Evolutionary conservation across 2,113 vertebrate species (phyloP).

Genomic region (Hypomesus transpacificus): DNA sequence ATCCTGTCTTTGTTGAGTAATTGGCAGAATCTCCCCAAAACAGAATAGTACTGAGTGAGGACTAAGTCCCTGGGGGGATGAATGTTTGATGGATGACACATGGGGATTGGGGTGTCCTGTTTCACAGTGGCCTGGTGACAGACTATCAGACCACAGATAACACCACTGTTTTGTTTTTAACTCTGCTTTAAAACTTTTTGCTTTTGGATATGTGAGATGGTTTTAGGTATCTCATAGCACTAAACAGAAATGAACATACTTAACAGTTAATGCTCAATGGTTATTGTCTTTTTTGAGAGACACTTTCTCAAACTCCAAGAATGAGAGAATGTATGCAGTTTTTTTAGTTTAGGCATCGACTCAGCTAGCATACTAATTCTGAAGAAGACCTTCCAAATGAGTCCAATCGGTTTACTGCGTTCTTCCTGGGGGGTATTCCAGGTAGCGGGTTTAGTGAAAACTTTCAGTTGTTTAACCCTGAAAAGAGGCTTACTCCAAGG

Average conservation of each 20-base stretch:
- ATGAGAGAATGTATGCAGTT: neutral
- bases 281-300: neutral
- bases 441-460: too few species aligned
- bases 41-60: too few species aligned
- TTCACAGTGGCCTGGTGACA: neutral
- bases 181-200: too few species aligned
- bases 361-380: neutral
- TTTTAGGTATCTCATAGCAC: neutral
- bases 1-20: too few species aligned
- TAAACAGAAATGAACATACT: neutral
- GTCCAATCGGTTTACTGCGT: neutral
- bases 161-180: neutral
- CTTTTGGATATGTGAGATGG: neutral
- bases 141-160: neutral
- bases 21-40: too few species aligned
- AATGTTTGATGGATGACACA: too few species aligned
- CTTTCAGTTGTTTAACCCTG: too few species aligned
- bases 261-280: neutral
- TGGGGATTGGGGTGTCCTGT: neutral
- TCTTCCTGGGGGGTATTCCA: too few species aligned
- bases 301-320: neutral
- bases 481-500: too few species aligned
- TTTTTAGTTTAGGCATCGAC: too few species aligned
- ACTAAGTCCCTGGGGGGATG: too few species aligned
- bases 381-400: neutral